A percentile compares a stretch with the other conserved stretches of the same genome.
phyloP scores from a whole-genome alignment of 1,140 invertebrate genomes.

The Oncopodura yosiiana region DNA sequence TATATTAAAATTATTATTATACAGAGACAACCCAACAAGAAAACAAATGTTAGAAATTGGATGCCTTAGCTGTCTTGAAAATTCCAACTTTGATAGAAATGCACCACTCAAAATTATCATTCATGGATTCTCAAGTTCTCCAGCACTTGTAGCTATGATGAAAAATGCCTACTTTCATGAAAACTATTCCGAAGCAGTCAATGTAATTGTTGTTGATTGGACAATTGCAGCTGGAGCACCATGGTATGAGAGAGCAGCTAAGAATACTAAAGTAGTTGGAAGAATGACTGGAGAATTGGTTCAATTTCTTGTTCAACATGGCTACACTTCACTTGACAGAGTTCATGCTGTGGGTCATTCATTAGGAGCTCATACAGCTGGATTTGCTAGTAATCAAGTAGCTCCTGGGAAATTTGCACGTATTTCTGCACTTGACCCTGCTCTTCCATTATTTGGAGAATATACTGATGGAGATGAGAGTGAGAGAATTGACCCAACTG shows the following conservation, averaged over 20 bases:
- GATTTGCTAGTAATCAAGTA: not conserved
- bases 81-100: slow-evolving; percentile 12
- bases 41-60: not conserved
- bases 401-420: slow-evolving; percentile 15
- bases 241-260: slow-evolving; percentile 24
- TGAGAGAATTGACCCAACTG: slow-evolving; percentile 2
- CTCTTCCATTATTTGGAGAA: slow-evolving; percentile 2
- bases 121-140: slow-evolving; percentile 23
- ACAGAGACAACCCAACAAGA: slow-evolving; percentile 1
- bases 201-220: slow-evolving; percentile 26
- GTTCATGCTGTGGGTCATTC: slow-evolving; percentile 15
- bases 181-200: not conserved
- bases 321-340: slow-evolving; percentile 1
- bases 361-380: slow-evolving; percentile 16
- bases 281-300: not conserved
- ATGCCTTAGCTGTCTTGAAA: slow-evolving; percentile 1
- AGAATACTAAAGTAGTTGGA: slow-evolving; percentile 15
- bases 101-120: slow-evolving; percentile 27
- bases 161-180: not conserved
- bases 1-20: not conserved
- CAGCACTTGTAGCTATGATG: not conserved
- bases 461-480: not conserved
- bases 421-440: slow-evolving; percentile 18
- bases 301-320: not conserved
- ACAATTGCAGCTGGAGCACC: slow-evolving; percentile 9